Evolutionary conservation across 2,797 vertebrate species (phyloP).

Genomic region (Menidia menidia): DNA sequence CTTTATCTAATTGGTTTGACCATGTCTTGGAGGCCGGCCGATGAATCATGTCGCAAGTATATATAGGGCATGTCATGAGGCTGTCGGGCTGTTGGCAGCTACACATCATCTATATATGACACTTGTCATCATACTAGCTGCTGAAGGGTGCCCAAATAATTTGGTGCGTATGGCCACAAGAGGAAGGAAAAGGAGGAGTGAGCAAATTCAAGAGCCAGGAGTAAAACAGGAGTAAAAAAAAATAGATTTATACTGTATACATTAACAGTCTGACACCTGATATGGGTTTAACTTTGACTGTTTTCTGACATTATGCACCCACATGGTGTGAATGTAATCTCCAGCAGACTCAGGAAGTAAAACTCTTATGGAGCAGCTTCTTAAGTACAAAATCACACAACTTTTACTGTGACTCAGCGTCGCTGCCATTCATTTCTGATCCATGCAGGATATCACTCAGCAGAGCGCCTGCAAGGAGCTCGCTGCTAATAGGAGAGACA

Average conservation of each 20-base stretch:
- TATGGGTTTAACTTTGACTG: background rate
- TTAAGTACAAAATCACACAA: slow-evolving; percentile 28
- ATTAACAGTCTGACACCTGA: background rate
- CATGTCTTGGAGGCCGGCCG: slow-evolving; percentile 32
- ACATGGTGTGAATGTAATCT: slow-evolving; percentile 22
- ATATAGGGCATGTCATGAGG: slow-evolving; percentile 65
- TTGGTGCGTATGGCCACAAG: slow-evolving; percentile 1
- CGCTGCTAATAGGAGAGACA: slow-evolving; percentile 40
- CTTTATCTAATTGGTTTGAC: slow-evolving; percentile 58
- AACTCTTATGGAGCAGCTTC: slow-evolving; percentile 21
- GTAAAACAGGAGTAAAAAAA: slow-evolving; percentile 13
- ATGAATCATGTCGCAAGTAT: slow-evolving; percentile 64
- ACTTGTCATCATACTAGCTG: slow-evolving; percentile 49
- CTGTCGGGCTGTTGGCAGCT: slow-evolving; percentile 42
- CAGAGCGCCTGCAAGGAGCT: slow-evolving; percentile 27
- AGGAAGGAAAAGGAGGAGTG: background rate
- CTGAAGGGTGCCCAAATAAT: slow-evolving; percentile 23
- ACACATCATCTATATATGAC: slow-evolving; percentile 55
- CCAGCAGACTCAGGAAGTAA: slow-evolving; percentile 20
- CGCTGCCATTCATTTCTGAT: slow-evolving; percentile 36
- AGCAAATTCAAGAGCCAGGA: slow-evolving; percentile 8
- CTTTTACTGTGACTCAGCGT: slow-evolving; percentile 22
- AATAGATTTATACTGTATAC: background rate
- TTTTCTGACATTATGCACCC: slow-evolving; percentile 12
- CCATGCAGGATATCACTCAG: slow-evolving; percentile 30